Evolutionary conservation across 2,797 vertebrate genomes (phyloP), one percentile per base, ranked within the genome.

Genomic region (Mergus octosetaceus): DNA sequence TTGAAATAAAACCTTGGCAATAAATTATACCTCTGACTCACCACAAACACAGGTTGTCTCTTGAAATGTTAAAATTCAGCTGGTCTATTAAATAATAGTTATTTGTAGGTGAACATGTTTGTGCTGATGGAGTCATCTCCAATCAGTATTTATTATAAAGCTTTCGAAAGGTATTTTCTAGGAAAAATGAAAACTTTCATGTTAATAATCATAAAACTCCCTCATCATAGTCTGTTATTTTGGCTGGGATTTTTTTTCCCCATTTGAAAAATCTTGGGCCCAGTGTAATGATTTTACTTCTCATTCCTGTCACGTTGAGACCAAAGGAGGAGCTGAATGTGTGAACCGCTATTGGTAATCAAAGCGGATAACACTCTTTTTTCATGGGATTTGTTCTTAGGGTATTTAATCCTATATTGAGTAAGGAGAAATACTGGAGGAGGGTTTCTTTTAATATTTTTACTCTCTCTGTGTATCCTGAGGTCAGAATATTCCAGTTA

Each of bases 41-140:
- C 68, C 3, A 4, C 39, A 84, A 94, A 61, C 86, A 74, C 61
- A 87, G 83, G 62, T 90, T 91, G 39, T 90, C 77, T 93, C 86
- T 72, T 75, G 64, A 83, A 96, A 94, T 89, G 78, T 89, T 96
- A 90, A 94, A 94, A 89, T 73, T 85, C 65, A 72, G 34, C 69
- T 34, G 6, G 10, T 85, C 85, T 90, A 76, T 90, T 90, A 92
- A 85, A 83, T 94, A 58, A 27, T 87, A 75, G 69, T 62, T 96
- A 82, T 73, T 87, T 54, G 6, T 41, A 87, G 54, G 57, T 83
- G 90, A 90, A 65, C 34, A 68, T 69, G 79, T 85, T 87, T 90
- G 57, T 91, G 90, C 54, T 3, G 3, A 47, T 87, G 36, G 75
- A 75, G 19, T 80, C 77, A 9, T 90, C n/a, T 85, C 65, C 10